phyloP scores from a whole-genome alignment of 2,888 invertebrate genomes.

The Globia sparganii region DNA sequence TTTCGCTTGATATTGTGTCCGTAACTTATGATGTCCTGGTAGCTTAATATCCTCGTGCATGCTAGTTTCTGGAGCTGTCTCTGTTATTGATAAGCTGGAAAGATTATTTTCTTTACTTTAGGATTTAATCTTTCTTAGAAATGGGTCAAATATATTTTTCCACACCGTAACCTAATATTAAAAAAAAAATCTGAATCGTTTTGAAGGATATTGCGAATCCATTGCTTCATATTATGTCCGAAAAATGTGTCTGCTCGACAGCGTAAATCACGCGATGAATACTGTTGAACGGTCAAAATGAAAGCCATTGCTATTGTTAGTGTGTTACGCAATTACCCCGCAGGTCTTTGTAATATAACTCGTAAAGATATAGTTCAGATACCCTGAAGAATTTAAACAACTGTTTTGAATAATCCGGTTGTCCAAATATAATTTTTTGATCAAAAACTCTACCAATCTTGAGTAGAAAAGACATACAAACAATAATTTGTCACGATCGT shows the following conservation, averaged over 20 bases:
- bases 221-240: not conserved
- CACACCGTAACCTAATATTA: not conserved
- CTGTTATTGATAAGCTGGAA: conserved; percentile 46
- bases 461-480: not conserved
- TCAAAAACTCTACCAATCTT: too few relatives aligned
- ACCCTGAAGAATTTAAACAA: not conserved
- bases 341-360: not conserved
- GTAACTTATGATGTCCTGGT: conserved; percentile 84
- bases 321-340: not conserved
- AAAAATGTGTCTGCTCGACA: not conserved
- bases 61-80: conserved; percentile 65
- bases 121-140: conserved; percentile 7
- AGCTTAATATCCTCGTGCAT: conserved; percentile 70
- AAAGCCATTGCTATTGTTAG: too few relatives aligned
- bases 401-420: too few relatives aligned
- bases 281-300: not conserved
- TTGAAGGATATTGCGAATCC: not conserved
- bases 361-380: too few relatives aligned
- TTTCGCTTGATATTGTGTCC: conserved; percentile 82
- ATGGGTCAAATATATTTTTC: not conserved
- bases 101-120: conserved; percentile 28
- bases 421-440: not conserved
- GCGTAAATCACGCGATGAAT: not conserved
- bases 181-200: not conserved
- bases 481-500: not conserved